Evolutionary conservation across 2,888 invertebrate species (phyloP), one percentile per base, ranked within the genome.

Genomic region (Griposia aprilina): DNA sequence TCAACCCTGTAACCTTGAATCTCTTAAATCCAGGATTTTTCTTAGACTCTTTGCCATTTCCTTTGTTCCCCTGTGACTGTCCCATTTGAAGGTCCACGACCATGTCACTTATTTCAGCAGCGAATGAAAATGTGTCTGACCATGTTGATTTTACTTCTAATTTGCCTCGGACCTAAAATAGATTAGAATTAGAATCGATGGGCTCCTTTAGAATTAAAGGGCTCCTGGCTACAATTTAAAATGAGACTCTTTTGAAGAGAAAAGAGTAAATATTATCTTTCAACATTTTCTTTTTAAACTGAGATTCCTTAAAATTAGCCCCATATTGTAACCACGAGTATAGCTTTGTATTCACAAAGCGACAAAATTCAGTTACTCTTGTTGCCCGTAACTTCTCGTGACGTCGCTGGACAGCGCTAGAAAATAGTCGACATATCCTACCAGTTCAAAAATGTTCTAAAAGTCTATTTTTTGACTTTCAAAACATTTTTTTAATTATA

Each of bases 151-250:
- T 20, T 20, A 74, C 0, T 57, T n/a, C 76, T 48, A 74, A 11
- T 20, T 48, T 76, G 7, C 74, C 74, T 57, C 20, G 57, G 30
- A 76, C 36, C 74, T 74, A 62, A 26, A 66, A 48, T 66, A 45
- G 2, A 36, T 36, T 23, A 36, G 20, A 10, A 41, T 41, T 30
- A 20, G 20, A 20, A 62, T 62, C 8, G 15, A 23, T 1, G 36
- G 23, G 13, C 36, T 63, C 23, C 7, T 63, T 8, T 63, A 36
- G 23, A 63, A 63, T 36, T 23, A 13, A 41, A 41, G 36, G n/a
- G 20, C 60, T 60, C 60, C 20, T 60, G 60, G n/a, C n/a, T n/a
- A 5, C 20, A 10, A 10, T 59, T 15, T 20, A 60, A 60, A 30
- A 30, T 62, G 30, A 30, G 30, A 10, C 41, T 41, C 1, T n/a